These are phyloP conservation scores for Radopholus similis DNA, from an alignment of 1,140 invertebrate species.

Conservation along the genomic window DNA sequence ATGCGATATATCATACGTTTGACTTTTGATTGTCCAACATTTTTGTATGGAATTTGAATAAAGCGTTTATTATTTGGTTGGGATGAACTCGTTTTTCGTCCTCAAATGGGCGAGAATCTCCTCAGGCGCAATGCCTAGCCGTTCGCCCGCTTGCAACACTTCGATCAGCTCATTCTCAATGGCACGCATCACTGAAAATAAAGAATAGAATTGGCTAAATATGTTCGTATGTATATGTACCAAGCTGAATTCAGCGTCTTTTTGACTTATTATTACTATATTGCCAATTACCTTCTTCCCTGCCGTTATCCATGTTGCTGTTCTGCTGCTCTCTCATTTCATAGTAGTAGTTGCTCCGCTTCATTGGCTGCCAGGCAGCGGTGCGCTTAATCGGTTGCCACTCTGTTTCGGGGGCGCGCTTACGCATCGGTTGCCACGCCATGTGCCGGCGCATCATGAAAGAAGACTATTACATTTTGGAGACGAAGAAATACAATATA, in stretches of 20 bases:
- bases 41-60: no score
- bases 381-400: background rate
- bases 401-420: conserved; percentile 12
- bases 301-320: conserved; percentile 18
- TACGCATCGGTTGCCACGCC: conserved; percentile 32
- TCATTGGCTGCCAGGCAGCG: conserved; percentile 35
- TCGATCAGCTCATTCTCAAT: conserved; percentile 41
- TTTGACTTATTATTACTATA: background rate
- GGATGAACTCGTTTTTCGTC: conserved; percentile 34
- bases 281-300: conserved; percentile 24
- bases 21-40: no score
- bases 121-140: conserved; percentile 32
- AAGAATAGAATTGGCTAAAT: background rate
- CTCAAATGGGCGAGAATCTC: conserved; percentile 38
- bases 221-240: background rate
- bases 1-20: no score
- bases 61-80: no score
- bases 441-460: conserved; percentile 14
- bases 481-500: background rate
- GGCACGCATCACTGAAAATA: conserved; percentile 38
- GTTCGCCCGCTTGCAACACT: conserved; percentile 39
- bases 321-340: background rate
- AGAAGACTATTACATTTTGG: background rate
- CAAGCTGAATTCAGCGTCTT: background rate
- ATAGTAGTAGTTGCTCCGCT: no score